Evolutionary conservation across 2,888 invertebrate species (phyloP), one percentile per base, ranked within the genome.

Genomic region (Crepidodera aurea): DNA sequence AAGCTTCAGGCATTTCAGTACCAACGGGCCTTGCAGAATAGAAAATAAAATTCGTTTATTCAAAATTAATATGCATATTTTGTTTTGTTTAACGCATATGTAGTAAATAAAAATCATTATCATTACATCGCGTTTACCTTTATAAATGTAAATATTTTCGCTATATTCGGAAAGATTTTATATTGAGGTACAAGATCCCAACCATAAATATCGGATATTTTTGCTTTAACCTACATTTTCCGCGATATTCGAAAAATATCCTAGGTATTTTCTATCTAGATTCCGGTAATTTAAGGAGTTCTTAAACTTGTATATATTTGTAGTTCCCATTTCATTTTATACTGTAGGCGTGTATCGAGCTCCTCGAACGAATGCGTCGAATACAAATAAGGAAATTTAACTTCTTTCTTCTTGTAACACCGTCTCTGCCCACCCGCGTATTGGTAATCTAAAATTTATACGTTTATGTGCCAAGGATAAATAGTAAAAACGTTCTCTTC

Each of bases 391-490:
- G 56, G 46, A 46, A 55, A 56, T 56, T 32, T 46, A 56, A 57
- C 18, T 22, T 48, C 57, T 57, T 29, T 48, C 44, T 48, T 57
- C 46, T 57, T 48, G 39, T 57, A 34, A 48, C 48, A 50, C 39
- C 57, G 50, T 50, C 48, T 34, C 37, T 39, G 42, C 27, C 22
- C 57, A 25, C 27, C 48, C 48, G 57, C 39, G 57, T 57, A 48
- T 57, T 39, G 57, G 57, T 50, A 57, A 57, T 57, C 48, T 57
- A 57, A 57, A 57, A 57, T 57, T 57, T 57, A 57, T 57, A 57
- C 57, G 48, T 57, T 57, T 39, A 50, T 50, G 57, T 50, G 48
- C 57, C 39, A 15, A 48, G 46, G 56, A 56, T 56, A 56, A 56
- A 48, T 56, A 51, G 12, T 46, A 25, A n/a, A 51, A 34, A 19